A percentile compares a stretch with the other conserved stretches of the same genome.
Conservation (phyloP, 2,888 invertebrate genomes). For the Cephus sareptanus region DNA sequence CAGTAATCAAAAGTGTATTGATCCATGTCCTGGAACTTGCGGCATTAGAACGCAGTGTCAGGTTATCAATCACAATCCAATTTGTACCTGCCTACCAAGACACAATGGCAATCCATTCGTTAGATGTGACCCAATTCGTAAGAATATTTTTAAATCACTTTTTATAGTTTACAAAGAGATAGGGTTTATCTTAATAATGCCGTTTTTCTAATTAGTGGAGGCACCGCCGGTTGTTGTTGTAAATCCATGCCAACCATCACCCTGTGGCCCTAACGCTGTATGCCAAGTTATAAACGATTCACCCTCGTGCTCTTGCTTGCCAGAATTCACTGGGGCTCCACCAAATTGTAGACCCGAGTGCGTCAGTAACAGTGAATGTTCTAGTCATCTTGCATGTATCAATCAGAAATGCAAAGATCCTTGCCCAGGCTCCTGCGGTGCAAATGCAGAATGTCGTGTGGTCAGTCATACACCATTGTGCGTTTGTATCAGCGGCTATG, state of each 20-base stretch:
- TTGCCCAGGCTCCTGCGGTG: slow-evolving; percentile 58
- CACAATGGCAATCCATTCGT: slow-evolving; percentile 65
- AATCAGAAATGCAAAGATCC: slow-evolving; percentile 58
- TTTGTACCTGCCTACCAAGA: slow-evolving; percentile 66
- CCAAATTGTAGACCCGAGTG: slow-evolving; percentile 68
- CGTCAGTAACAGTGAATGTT: slow-evolving; percentile 64
- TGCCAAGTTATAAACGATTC: slow-evolving; percentile 69
- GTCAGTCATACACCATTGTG: slow-evolving; percentile 62
- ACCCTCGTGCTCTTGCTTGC: slow-evolving; percentile 70
- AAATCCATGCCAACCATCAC: slow-evolving; percentile 70
- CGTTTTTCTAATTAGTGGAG: slow-evolving; percentile 28
- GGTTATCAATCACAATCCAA: slow-evolving; percentile 67
- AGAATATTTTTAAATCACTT: neutral
- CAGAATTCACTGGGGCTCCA: slow-evolving; percentile 65
- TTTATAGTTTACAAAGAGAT: neutral
- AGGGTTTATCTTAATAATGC: neutral
- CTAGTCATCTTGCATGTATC: slow-evolving; percentile 62
- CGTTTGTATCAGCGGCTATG: slow-evolving; percentile 59
- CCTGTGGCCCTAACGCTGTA: slow-evolving; percentile 70
- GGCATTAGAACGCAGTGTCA: slow-evolving; percentile 67
- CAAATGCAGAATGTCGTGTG: slow-evolving; percentile 54
- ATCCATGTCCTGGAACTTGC: slow-evolving; percentile 67
- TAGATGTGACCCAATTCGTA: slow-evolving; percentile 50
- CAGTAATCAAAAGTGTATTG: slow-evolving; percentile 65
- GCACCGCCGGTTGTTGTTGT: slow-evolving; percentile 25